Percentiles rank a stretch among this genome's conserved stretches.
Evolutionary conservation across 2,797 vertebrate genomes (phyloP).

Genomic region (Pseudopleuronectes americanus): DNA sequence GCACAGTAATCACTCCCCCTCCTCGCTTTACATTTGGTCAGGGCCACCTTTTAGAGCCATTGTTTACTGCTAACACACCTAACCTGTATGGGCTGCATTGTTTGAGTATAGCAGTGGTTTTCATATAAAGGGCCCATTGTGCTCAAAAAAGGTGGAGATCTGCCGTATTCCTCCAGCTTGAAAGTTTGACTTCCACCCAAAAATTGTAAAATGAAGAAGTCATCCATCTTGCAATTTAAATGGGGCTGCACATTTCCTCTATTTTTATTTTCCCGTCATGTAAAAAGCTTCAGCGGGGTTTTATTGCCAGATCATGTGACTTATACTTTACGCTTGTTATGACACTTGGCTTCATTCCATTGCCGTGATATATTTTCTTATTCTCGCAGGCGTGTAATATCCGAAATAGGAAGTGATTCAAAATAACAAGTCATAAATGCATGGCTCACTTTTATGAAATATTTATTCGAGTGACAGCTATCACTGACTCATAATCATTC

Average conservation of each 20-base stretch:
- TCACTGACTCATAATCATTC: conserved; percentile 23
- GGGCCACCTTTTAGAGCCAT: conserved; percentile 53
- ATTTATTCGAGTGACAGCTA: conserved; percentile 40
- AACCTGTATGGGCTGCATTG: conserved; percentile 52
- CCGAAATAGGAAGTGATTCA: conserved; percentile 36
- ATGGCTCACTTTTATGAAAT: conserved; percentile 59
- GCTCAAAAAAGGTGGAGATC: conserved; percentile 50
- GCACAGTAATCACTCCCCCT: conserved; percentile 28
- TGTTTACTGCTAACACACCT: conserved; percentile 64
- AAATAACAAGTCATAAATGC: conserved; percentile 17
- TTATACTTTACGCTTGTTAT: conserved; percentile 44
- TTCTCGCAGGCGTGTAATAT: conserved; percentile 35
- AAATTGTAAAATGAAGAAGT: conserved; percentile 45
- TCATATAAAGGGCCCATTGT: conserved; percentile 61
- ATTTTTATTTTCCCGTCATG: conserved; percentile 32
- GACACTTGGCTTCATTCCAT: conserved; percentile 48
- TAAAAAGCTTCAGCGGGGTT: conserved; percentile 47
- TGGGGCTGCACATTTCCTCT: conserved; percentile 12
- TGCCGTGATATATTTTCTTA: conserved; percentile 35
- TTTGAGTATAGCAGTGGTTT: conserved; percentile 54
- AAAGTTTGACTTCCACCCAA: conserved; percentile 57
- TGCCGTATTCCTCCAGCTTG: conserved; percentile 36
- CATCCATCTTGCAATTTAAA: conserved; percentile 63
- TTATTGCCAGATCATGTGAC: conserved; percentile 51
- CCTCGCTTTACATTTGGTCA: conserved; percentile 59